Percentiles rank a stretch among this genome's conserved stretches.
These are phyloP conservation scores for Apus apus DNA, from an alignment of 2,113 vertebrate genomes.

Conservation along the genomic window DNA sequence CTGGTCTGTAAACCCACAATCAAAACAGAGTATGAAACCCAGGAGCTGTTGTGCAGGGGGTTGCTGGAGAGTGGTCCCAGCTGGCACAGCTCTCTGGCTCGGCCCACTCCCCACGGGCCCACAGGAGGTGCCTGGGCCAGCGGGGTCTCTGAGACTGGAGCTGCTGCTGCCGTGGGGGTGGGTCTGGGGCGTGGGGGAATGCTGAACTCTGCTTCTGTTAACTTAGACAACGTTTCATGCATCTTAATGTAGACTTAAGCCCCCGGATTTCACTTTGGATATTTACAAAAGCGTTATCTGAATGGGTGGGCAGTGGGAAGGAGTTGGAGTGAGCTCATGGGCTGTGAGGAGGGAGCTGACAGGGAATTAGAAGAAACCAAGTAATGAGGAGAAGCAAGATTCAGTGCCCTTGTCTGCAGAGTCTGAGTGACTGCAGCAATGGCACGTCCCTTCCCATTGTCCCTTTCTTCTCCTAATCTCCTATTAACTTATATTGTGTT, in stretches of 20 bases:
- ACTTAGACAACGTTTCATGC: not conserved
- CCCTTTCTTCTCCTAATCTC: not conserved
- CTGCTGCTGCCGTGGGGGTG: not conserved
- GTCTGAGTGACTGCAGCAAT: not conserved
- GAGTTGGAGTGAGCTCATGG: not conserved
- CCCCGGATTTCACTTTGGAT: not conserved
- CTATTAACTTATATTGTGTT: not conserved
- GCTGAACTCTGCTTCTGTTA: not conserved
- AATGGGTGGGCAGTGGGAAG: not conserved
- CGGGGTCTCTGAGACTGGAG: not conserved
- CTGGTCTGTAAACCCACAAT: not conserved
- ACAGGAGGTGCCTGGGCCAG: not conserved
- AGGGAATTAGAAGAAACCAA: not conserved
- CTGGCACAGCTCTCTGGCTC: not conserved
- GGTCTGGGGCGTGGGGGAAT: accelerated
- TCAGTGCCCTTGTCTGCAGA: not conserved
- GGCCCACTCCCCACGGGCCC: not conserved
- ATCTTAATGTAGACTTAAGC: not conserved
- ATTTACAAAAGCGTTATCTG: not conserved
- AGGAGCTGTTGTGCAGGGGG: not conserved
- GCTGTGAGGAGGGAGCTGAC: not conserved
- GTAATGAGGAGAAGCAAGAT: not conserved
- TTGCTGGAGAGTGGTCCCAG: not conserved
- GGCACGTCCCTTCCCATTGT: not conserved
- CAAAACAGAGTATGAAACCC: not conserved